Evolutionary conservation across 2,888 invertebrate species (phyloP).

Genomic region (Octonoba sinensis): DNA sequence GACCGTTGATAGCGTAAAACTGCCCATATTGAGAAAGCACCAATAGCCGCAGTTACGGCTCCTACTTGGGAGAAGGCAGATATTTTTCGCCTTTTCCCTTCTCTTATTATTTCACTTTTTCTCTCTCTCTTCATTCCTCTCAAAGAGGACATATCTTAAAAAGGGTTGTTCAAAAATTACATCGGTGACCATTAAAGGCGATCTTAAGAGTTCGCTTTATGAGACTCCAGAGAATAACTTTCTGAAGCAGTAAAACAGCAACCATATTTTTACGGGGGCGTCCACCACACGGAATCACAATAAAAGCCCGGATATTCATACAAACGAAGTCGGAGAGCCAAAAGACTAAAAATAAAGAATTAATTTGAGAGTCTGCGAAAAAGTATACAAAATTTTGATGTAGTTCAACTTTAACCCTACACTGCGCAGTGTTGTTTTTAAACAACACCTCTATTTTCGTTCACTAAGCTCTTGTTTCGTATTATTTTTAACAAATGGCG

Average conservation of each 20-base stretch:
- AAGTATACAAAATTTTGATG: too few relatives aligned
- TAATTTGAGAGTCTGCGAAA: too few relatives aligned
- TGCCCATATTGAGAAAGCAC: slow-evolving; percentile 28
- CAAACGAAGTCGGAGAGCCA: slow-evolving; percentile 8
- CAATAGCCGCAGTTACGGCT: slow-evolving; percentile 5
- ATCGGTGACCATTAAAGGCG: slow-evolving; percentile 21
- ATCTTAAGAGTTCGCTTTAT: slow-evolving; percentile 6
- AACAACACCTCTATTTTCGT: too few relatives aligned
- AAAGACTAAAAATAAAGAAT: slow-evolving; percentile 9
- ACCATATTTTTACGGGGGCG: slow-evolving; percentile 9
- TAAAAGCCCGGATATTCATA: slow-evolving; percentile 10
- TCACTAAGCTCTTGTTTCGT: too few relatives aligned
- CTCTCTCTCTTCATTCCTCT: background rate
- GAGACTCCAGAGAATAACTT: slow-evolving; percentile 1
- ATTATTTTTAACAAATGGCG: too few relatives aligned
- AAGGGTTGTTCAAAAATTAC: slow-evolving; percentile 31
- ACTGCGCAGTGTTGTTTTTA: too few relatives aligned
- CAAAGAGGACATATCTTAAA: slow-evolving; percentile 10
- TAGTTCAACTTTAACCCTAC: too few relatives aligned
- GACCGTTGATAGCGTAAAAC: slow-evolving; percentile 58
- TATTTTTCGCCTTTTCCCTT: slow-evolving; percentile 1
- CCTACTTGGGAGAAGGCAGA: background rate
- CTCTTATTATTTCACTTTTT: background rate
- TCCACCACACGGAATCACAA: slow-evolving; percentile 17
- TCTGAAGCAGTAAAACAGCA: slow-evolving; percentile 13